Base-by-base conservation (phyloP, 1,140 invertebrate species). In the Pseudomyrmex pallidus region DNA sequence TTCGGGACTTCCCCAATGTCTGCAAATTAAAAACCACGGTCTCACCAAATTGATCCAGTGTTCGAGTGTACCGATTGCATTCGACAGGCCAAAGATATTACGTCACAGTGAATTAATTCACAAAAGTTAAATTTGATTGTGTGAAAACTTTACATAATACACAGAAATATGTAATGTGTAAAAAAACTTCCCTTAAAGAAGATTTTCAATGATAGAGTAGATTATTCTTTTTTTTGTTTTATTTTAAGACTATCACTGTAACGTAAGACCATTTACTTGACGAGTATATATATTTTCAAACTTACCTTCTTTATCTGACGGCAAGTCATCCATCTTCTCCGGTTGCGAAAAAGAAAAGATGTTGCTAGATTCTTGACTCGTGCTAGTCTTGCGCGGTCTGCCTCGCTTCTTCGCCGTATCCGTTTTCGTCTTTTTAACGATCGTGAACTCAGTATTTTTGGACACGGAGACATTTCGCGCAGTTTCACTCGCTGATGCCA, bases 271-370 rank as follows among this genome's bases (percentile, higher is more conserved):
- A 70, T 78, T 78, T 15, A 68, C 35, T 57, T 57, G 35, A 12
- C 20, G 50, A 46, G 13, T 15, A 4, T 1, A 12, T 12, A 5
- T 20, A 1, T 20, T 70, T 57, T 7, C 1, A 68, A 35, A 82
- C 15, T 70, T 82, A 89, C 90, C 87, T 85, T 86, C 70, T 20
- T 82, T 48, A 66, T 86, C 78, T 17, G 66, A 70, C 46, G 85
- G 83, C 22, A 68, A 20, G 54, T 86, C 82, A 1, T 67, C 52
- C 2, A 61, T 68, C 15, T 86, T 67, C 2, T 90, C 87, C 1
- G 92, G 91, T 8, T 82, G 70, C 5, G 92, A 93, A 56, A 92
- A 93, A 4, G 64, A 54, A 85, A 88, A 93, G 10, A 88, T 66
- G 7, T 86, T 56, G 20, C 68, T 70, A 7, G 10, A 10, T 17